These are phyloP conservation scores for Tricholauxania praeusta DNA, from an alignment of 2,888 invertebrate species.

Conservation along the genomic window DNA sequence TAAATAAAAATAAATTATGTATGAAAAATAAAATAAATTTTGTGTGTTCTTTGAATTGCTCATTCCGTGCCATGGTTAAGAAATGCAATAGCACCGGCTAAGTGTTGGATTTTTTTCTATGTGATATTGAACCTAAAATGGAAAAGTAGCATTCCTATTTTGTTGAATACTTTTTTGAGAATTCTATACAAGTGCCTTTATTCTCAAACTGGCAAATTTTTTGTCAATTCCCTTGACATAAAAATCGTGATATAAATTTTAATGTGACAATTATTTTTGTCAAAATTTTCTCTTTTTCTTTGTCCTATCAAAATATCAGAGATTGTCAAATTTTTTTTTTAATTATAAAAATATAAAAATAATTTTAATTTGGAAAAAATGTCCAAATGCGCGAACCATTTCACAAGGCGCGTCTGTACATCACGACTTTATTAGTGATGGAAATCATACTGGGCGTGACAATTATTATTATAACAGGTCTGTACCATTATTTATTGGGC, in stretches of 20 bases:
- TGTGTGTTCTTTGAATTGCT: too few species aligned
- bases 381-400: conserved; percentile 63
- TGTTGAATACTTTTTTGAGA: too few species aligned
- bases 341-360: background rate
- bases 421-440: conserved; percentile 53
- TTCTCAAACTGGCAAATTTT: too few species aligned
- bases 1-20: conserved; percentile 14
- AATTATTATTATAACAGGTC: conserved; percentile 52
- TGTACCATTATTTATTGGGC: conserved; percentile 53
- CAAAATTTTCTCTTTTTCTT: background rate
- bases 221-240: background rate
- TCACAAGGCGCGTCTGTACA: conserved; percentile 54
- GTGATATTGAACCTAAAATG: too few species aligned
- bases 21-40: conserved; percentile 20
- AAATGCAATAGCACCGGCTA: too few species aligned
- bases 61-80: too few species aligned
- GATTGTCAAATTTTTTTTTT: background rate
- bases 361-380: conserved; percentile 44
- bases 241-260: conserved; percentile 8
- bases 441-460: conserved; percentile 55
- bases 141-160: too few species aligned
- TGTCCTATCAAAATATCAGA: background rate
- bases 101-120: too few species aligned
- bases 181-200: too few species aligned
- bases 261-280: conserved; percentile 18